Evolutionary conservation across 2,113 vertebrate genomes (phyloP).

Genomic region (Picathartes gymnocephalus): DNA sequence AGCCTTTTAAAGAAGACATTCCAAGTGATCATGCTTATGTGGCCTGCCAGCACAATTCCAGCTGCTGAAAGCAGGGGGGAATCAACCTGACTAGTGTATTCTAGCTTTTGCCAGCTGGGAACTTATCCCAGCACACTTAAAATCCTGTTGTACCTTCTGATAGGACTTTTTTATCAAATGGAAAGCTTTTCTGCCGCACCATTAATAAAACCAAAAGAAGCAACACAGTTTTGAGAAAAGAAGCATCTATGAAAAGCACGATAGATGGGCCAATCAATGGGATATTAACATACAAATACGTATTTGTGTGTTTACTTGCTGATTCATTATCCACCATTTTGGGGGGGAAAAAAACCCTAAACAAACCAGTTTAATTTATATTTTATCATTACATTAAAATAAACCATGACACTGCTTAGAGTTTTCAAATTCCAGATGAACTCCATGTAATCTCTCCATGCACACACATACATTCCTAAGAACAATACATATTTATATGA

Average conservation of each 20-base stretch:
- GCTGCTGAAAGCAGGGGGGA: neutral
- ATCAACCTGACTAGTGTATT: neutral
- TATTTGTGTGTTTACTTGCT: neutral
- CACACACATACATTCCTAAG: neutral
- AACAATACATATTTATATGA: neutral
- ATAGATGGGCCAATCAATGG: neutral
- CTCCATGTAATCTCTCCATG: neutral
- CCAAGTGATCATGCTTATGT: neutral
- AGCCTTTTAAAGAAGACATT: neutral
- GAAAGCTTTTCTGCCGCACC: neutral
- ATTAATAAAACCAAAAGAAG: neutral
- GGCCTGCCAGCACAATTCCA: neutral
- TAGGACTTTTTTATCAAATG: neutral
- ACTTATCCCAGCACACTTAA: neutral
- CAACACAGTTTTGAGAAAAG: neutral
- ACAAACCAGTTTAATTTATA: neutral
- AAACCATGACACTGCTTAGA: fast-evolving
- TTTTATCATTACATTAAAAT: neutral
- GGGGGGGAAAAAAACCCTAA: fast-evolving
- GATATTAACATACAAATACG: neutral
- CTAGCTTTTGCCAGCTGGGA: neutral
- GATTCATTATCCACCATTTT: neutral
- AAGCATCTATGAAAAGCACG: neutral
- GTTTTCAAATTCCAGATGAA: neutral
- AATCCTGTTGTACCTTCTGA: neutral